Evolutionary conservation across 2,888 invertebrate genomes (phyloP).

Genomic region (Pandemis heparana): DNA sequence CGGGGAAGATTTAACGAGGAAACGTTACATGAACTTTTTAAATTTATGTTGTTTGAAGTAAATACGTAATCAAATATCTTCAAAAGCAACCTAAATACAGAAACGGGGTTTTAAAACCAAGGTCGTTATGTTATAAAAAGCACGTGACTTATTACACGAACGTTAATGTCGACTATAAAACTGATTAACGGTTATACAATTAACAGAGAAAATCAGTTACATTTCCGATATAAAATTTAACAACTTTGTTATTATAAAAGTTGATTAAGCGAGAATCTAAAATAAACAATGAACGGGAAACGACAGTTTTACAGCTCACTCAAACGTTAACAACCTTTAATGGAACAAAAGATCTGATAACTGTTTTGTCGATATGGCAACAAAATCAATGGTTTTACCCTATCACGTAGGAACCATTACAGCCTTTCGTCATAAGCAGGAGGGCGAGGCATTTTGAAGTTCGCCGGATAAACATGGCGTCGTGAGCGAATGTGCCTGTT

Average conservation of each 20-base stretch:
- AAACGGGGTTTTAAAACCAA: constrained; percentile 66
- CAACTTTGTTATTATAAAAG: constrained; percentile 10
- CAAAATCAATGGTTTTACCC: constrained; percentile 56
- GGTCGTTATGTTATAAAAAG: constrained; percentile 55
- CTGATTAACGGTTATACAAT: constrained; percentile 40
- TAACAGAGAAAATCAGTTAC: constrained; percentile 23
- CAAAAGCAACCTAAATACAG: constrained; percentile 70
- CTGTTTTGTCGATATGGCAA: constrained; percentile 44
- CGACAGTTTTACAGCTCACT: constrained; percentile 15
- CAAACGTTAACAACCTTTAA: constrained; percentile 32
- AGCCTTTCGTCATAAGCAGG: constrained; percentile 65
- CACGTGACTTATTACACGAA: constrained; percentile 53
- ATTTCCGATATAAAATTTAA: constrained; percentile 15
- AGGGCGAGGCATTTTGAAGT: constrained; percentile 72
- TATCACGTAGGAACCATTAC: constrained; percentile 75
- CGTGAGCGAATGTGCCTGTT: constrained; percentile 85
- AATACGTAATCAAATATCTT: constrained; percentile 66
- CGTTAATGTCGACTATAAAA: constrained; percentile 61
- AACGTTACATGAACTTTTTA: constrained; percentile 66
- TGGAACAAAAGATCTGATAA: constrained; percentile 43
- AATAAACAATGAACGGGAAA: constrained; percentile 1
- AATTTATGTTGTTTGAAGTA: constrained; percentile 57
- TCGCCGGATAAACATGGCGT: constrained; percentile 80
- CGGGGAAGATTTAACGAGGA: constrained; percentile 56
- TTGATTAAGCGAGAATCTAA: neutral